Percentiles rank a stretch among this genome's conserved stretches.
Conservation (phyloP, 2,113 vertebrate species). For the Nannobrachium achirus region DNA sequence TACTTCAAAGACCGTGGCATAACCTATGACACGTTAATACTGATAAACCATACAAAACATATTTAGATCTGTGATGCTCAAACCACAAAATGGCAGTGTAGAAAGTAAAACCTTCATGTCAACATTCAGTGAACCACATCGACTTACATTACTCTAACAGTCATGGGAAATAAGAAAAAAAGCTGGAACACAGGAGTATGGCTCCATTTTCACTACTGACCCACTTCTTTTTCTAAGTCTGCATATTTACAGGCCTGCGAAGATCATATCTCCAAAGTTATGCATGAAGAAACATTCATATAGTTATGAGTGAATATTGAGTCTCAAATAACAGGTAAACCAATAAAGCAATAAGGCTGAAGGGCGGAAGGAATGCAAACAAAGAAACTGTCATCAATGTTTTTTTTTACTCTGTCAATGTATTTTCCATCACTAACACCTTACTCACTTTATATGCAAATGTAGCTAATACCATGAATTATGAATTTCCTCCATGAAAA, state of each 20-base stretch:
- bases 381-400: conserved; percentile 7
- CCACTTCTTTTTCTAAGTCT: conserved; percentile 17
- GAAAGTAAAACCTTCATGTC: conserved; percentile 3
- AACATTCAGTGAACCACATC: not conserved
- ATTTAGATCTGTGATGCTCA: conserved; percentile 17
- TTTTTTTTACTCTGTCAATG: conserved; percentile 20
- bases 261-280: conserved; percentile 16
- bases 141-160: conserved; percentile 6
- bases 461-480: conserved; percentile 32
- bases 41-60: conserved; percentile 35
- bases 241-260: conserved; percentile 57
- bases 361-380: conserved; percentile 18
- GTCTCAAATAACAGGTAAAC: not conserved
- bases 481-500: conserved; percentile 37
- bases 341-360: conserved; percentile 22
- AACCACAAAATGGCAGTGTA: conserved; percentile 9
- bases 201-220: conserved; percentile 10
- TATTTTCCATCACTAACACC: conserved; percentile 8
- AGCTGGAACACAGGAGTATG: conserved; percentile 5
- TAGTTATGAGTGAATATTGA: conserved; percentile 39
- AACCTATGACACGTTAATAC: conserved; percentile 60
- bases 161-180: conserved; percentile 13
- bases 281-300: conserved; percentile 21
- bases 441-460: conserved; percentile 46
- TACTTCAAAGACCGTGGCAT: conserved; percentile 36